These are phyloP conservation scores for Oenanthe melanoleuca DNA, from an alignment of 2,113 vertebrate species.

Conservation along the genomic window DNA sequence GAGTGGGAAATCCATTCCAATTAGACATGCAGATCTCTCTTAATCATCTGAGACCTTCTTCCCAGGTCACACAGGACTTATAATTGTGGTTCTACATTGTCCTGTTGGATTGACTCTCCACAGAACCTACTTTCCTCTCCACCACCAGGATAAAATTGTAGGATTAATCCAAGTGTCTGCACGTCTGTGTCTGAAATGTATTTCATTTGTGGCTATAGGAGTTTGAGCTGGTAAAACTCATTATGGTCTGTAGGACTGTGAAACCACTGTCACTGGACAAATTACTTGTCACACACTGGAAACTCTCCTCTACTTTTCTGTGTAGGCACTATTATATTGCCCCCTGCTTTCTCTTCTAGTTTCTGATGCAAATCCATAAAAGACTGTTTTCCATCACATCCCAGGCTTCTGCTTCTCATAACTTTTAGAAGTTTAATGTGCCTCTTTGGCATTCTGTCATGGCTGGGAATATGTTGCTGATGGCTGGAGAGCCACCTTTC, in stretches of 20 bases:
- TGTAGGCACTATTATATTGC: background rate
- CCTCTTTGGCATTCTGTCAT: background rate
- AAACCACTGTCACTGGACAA: background rate
- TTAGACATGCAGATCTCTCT: conserved; percentile 26
- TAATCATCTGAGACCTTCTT: background rate
- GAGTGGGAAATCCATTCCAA: background rate
- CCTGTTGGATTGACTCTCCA: background rate
- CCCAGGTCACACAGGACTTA: background rate
- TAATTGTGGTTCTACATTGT: background rate
- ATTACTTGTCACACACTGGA: background rate
- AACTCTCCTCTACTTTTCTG: background rate
- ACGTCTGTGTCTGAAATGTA: background rate
- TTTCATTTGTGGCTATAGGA: background rate
- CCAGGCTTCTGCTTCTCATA: background rate
- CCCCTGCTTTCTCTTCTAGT: background rate
- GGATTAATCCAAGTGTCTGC: background rate
- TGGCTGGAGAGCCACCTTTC: background rate
- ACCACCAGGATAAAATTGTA: background rate
- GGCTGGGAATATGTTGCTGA: background rate
- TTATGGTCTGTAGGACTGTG: background rate
- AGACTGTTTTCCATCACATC: background rate
- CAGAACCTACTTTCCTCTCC: background rate
- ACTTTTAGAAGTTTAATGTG: background rate
- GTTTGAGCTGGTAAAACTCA: background rate
- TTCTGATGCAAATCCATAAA: background rate